phyloP scores from a whole-genome alignment of 2,113 vertebrate species.

The Cyphomyrus discorhynchus region DNA sequence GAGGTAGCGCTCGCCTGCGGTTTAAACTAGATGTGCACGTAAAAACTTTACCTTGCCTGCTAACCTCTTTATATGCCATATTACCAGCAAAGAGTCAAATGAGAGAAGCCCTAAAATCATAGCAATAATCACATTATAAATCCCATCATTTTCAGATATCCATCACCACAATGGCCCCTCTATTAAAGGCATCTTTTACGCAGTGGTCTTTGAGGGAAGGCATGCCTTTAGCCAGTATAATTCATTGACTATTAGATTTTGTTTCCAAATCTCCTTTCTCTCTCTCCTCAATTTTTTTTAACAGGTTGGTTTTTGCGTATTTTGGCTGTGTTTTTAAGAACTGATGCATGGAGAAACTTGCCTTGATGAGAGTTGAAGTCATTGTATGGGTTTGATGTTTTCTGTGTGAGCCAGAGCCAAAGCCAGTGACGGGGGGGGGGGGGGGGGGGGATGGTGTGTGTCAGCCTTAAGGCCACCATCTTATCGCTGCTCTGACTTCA shows the following conservation, averaged over 20 bases:
- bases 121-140: neutral
- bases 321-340: neutral
- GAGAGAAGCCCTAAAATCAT: neutral
- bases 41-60: conserved; percentile 6
- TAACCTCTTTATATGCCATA: neutral
- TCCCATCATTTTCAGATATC: neutral
- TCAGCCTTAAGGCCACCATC: neutral
- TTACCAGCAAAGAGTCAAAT: neutral
- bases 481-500: conserved; percentile 18
- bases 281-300: neutral
- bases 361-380: neutral
- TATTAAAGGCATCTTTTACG: neutral
- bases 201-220: neutral
- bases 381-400: neutral
- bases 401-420: neutral
- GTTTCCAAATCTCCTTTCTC: neutral
- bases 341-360: neutral
- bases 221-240: neutral
- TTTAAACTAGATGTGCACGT: neutral
- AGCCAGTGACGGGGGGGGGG: neutral
- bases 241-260: neutral
- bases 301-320: neutral
- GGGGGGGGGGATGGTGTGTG: no score
- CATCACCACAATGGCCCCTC: neutral
- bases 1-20: neutral